These are phyloP conservation scores for Sminthurides aquaticus DNA, from an alignment of 2,888 invertebrate genomes.

Conservation along the genomic window DNA sequence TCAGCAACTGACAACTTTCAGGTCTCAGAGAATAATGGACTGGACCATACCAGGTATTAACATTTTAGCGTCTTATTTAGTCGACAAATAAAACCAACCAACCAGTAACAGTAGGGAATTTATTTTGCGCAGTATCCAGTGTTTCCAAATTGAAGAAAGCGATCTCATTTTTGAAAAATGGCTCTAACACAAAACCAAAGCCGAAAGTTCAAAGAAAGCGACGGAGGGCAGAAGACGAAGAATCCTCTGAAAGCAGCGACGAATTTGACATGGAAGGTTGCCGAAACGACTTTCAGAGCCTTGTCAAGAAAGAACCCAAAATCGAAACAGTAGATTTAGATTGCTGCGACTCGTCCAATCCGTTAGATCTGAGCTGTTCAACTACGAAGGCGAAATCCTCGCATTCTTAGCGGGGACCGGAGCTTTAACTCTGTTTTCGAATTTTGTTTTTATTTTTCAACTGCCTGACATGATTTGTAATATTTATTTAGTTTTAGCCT, in stretches of 20 bases:
- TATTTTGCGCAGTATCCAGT: constrained; percentile 22
- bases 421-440: no score
- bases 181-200: constrained; percentile 15
- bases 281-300: constrained; percentile 19
- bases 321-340: background rate
- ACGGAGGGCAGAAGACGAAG: constrained; percentile 28
- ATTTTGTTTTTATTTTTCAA: no score
- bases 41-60: constrained; percentile 65
- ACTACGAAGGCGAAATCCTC: no score
- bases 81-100: background rate
- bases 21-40: constrained; percentile 50
- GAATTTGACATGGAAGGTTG: constrained; percentile 20
- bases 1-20: constrained; percentile 41
- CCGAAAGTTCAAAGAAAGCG: constrained; percentile 27
- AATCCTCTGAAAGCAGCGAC: constrained; percentile 28
- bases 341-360: background rate
- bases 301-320: constrained; percentile 1
- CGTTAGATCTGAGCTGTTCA: background rate
- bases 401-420: no score
- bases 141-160: constrained; percentile 30
- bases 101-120: no score
- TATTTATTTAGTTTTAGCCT: background rate
- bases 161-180: constrained; percentile 28
- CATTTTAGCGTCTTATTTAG: constrained; percentile 45
- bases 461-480: background rate